Percentiles rank a stretch among this genome's conserved stretches.
These are phyloP conservation scores for Idaea dimidiata DNA, from an alignment of 2,888 invertebrate genomes.

Conservation along the genomic window DNA sequence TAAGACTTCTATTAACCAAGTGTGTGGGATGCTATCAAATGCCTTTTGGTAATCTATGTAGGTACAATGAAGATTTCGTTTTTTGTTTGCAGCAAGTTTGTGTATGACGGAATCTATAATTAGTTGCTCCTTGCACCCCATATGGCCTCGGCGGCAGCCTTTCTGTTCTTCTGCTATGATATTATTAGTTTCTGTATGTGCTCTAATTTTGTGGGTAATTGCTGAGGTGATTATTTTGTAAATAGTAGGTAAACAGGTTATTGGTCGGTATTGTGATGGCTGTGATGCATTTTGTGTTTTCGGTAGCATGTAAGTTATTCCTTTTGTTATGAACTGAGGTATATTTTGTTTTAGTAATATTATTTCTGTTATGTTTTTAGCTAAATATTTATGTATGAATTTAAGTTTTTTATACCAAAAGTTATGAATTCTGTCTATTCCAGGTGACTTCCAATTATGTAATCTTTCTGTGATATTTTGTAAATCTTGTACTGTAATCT, in stretches of 20 bases:
- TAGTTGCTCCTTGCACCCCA: constrained; percentile 19
- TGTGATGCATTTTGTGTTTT: constrained; percentile 13
- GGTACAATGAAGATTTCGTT: constrained; percentile 1
- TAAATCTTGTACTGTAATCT: constrained; percentile 17
- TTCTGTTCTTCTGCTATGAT: constrained; percentile 10
- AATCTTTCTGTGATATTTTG: constrained; percentile 8
- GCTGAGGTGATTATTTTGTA: constrained; percentile 25
- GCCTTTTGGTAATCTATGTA: constrained; percentile 10
- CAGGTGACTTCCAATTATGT: constrained; percentile 27
- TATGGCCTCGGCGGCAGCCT: constrained; percentile 11
- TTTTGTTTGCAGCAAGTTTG: constrained; percentile 6
- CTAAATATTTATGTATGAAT: constrained; percentile 6
- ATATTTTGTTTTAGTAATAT: constrained; percentile 5
- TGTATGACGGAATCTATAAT: constrained; percentile 14
- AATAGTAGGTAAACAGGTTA: constrained; percentile 29
- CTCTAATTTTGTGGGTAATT: constrained; percentile 15
- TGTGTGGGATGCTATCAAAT: constrained; percentile 14
- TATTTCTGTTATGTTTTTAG: constrained; percentile 4
- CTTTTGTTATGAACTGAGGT: constrained; percentile 19
- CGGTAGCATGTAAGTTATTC: constrained; percentile 22
- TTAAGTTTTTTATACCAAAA: constrained; percentile 26
- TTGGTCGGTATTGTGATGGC: constrained; percentile 26
- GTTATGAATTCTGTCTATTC: constrained; percentile 22
- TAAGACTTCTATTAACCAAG: constrained; percentile 15
- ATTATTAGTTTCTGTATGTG: background rate